phyloP scores from a whole-genome alignment of 2,797 vertebrate species.

The Sitta carolinensis region DNA sequence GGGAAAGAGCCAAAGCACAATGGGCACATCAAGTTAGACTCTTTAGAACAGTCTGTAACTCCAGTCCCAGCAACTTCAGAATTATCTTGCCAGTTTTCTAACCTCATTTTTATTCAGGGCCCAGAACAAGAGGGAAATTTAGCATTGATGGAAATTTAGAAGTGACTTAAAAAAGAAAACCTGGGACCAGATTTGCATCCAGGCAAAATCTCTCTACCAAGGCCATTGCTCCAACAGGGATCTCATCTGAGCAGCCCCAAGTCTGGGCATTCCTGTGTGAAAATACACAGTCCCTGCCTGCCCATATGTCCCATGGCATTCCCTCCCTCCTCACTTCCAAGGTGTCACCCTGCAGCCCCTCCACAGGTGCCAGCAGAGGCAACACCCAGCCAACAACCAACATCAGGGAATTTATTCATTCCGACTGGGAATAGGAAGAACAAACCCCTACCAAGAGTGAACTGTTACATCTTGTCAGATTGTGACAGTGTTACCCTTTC shows the following conservation, averaged over 20 bases:
- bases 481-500: background rate
- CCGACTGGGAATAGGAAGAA: background rate
- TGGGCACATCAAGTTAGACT: background rate
- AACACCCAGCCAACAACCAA: background rate
- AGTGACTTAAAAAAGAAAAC: background rate
- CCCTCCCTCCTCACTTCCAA: background rate
- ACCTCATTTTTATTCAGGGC: background rate
- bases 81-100: background rate
- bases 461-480: background rate
- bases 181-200: background rate
- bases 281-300: background rate
- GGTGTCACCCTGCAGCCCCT: background rate
- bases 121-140: background rate
- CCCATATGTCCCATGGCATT: background rate
- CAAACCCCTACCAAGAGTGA: background rate
- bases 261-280: background rate
- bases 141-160: background rate
- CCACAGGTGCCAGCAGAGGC: background rate
- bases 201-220: background rate
- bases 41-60: background rate
- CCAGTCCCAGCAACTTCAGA: background rate
- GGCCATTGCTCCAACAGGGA: background rate
- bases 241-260: background rate
- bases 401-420: background rate
- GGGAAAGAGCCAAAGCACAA: background rate